Percentiles rank a stretch among this genome's conserved stretches.
These are phyloP conservation scores for Lasioglossum malachurum DNA, from an alignment of 2,888 invertebrate genomes.

Conservation along the genomic window DNA sequence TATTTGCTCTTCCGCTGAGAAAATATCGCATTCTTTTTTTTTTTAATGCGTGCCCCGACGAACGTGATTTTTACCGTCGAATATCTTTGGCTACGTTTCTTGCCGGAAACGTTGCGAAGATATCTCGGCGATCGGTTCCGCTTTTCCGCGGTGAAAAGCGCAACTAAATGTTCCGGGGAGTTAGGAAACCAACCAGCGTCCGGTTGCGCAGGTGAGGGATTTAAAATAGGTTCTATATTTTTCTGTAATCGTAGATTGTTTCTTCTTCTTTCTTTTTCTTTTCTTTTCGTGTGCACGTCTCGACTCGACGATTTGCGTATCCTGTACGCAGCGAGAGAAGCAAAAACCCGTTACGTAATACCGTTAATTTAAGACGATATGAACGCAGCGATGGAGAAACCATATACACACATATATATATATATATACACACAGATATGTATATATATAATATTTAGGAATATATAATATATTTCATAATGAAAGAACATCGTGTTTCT, in stretches of 20 bases:
- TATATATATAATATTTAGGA: constrained; percentile 28
- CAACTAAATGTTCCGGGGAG: constrained; percentile 10
- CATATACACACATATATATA: constrained; percentile 8
- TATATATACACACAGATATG: neutral
- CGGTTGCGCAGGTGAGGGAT: constrained; percentile 29
- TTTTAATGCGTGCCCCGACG: constrained; percentile 32
- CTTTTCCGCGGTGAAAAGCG: constrained; percentile 48
- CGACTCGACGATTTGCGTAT: constrained; percentile 31
- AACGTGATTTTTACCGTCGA: neutral
- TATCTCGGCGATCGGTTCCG: constrained; percentile 29
- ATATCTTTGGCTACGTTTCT: constrained; percentile 47
- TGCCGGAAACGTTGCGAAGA: constrained; percentile 45
- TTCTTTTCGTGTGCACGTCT: constrained; percentile 44
- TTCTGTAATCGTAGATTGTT: constrained; percentile 38
- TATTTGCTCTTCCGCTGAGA: constrained; percentile 11
- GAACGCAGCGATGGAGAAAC: constrained; percentile 32
- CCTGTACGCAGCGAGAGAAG: constrained; percentile 14
- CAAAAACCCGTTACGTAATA: constrained; percentile 14
- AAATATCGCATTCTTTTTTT: constrained; percentile 23
- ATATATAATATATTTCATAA: constrained; percentile 49
- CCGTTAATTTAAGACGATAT: constrained; percentile 35
- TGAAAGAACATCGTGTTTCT: constrained; percentile 19
- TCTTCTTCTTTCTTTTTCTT: neutral
- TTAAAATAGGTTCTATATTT: constrained; percentile 44
- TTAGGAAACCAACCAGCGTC: constrained; percentile 10